These are phyloP conservation scores for Pachyrhynchus sulphureomaculatus DNA, from an alignment of 1,140 invertebrate species.

Conservation along the genomic window DNA sequence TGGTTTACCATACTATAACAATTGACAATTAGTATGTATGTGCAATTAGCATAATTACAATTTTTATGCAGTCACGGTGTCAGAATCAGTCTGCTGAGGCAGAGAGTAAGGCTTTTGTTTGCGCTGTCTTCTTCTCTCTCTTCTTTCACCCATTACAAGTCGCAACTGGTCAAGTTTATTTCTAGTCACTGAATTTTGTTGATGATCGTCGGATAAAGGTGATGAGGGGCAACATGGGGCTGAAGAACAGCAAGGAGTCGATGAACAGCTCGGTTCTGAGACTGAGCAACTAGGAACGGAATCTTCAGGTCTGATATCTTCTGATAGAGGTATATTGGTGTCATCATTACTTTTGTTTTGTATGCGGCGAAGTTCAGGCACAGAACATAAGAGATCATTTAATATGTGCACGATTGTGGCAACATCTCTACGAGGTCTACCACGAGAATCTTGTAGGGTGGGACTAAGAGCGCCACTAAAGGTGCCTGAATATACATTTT, in stretches of 20 bases:
- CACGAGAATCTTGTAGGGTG: constrained; percentile 84
- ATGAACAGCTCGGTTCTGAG: constrained; percentile 31
- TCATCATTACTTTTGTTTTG: constrained; percentile 28
- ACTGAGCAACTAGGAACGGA: constrained; percentile 44
- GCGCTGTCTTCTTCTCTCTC: constrained; percentile 76
- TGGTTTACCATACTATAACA: too few relatives aligned
- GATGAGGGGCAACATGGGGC: constrained; percentile 34
- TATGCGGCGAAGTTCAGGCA: constrained; percentile 58
- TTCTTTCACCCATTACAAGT: constrained; percentile 84
- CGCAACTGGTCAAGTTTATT: constrained; percentile 82
- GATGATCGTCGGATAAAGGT: constrained; percentile 42
- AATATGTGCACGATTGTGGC: constrained; percentile 94
- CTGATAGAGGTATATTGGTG: constrained; percentile 20
- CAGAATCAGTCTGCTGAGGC: constrained; percentile 44
- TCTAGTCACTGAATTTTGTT: constrained; percentile 62
- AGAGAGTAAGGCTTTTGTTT: constrained; percentile 74
- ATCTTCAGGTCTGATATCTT: constrained; percentile 11
- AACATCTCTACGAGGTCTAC: constrained; percentile 87
- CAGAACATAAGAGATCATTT: constrained; percentile 88
- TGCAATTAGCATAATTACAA: not conserved
- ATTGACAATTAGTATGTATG: not conserved
- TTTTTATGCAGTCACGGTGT: constrained; percentile 49
- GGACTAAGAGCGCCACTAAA: constrained; percentile 88
- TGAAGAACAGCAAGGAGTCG: constrained; percentile 32
- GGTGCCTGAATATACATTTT: constrained; percentile 84